A percentile compares a stretch with the other conserved stretches of the same genome.
phyloP scores from a whole-genome alignment of 2,888 invertebrate species.

The Dasypogon diadema region DNA sequence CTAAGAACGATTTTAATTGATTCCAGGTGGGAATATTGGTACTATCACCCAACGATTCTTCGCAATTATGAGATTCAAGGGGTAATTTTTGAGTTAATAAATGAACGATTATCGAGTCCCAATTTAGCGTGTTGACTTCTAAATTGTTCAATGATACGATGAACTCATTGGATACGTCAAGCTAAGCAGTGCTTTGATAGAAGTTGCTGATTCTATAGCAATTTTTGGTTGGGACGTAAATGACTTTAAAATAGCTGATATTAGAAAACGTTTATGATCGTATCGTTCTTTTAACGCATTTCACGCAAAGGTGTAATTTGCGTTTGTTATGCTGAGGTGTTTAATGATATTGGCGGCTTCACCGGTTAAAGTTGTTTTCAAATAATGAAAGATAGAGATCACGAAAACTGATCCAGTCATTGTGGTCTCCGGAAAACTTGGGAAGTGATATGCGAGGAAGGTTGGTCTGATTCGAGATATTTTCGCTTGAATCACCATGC shows the following conservation, averaged over 20 bases:
- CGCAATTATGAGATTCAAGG: neutral
- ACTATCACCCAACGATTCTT: neutral
- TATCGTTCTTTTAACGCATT: neutral
- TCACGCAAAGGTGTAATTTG: neutral
- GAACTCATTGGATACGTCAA: too few relatives aligned
- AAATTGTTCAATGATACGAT: neutral
- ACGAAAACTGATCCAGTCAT: neutral
- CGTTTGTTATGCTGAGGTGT: neutral
- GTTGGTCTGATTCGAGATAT: neutral
- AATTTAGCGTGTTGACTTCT: neutral
- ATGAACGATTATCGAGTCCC: neutral
- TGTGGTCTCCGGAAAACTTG: neutral
- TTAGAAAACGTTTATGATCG: neutral
- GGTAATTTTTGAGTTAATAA: neutral
- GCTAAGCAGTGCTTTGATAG: neutral
- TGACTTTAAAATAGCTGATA: neutral
- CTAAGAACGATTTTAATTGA: neutral
- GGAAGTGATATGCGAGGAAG: neutral
- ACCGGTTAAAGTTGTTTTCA: neutral
- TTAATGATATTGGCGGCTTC: neutral
- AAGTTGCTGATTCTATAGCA: neutral
- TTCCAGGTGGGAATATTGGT: neutral
- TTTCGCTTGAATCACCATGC: too few relatives aligned
- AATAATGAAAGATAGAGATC: neutral
- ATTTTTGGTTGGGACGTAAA: neutral